A percentile compares a stretch with the other conserved stretches of the same genome.
Conservation (phyloP, 1,140 invertebrate genomes). For the Dendroctonus valens region DNA sequence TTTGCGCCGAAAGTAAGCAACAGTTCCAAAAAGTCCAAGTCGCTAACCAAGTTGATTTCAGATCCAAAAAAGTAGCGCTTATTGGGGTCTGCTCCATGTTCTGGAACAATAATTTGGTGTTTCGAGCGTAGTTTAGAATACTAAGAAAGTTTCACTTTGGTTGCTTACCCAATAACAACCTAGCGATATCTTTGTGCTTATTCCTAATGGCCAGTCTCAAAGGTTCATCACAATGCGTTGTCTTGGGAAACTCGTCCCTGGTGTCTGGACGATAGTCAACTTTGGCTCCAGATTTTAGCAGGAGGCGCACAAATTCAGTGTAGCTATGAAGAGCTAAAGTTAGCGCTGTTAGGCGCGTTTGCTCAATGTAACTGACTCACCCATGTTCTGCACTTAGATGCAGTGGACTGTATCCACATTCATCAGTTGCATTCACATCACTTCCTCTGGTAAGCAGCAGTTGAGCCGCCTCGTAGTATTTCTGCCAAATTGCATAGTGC, state of each 20-base stretch:
- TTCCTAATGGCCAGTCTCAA: slow-evolving; percentile 80
- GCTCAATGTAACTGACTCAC: slow-evolving; percentile 46
- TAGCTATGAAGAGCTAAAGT: slow-evolving; percentile 53
- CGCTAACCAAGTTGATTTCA: slow-evolving; percentile 84
- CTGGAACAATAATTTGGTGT: slow-evolving; percentile 38
- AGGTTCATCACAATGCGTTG: slow-evolving; percentile 77
- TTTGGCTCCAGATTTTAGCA: slow-evolving; percentile 76
- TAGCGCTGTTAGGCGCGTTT: background rate
- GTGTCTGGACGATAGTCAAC: slow-evolving; percentile 74
- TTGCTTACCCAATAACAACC: slow-evolving; percentile 54
- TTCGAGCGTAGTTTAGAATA: background rate
- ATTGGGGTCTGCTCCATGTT: slow-evolving; percentile 73
- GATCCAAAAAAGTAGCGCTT: slow-evolving; percentile 86
- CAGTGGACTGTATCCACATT: slow-evolving; percentile 86
- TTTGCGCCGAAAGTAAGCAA: slow-evolving; percentile 81
- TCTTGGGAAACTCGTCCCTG: slow-evolving; percentile 66
- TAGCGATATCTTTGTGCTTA: slow-evolving; percentile 76
- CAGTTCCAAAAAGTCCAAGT: slow-evolving; percentile 78
- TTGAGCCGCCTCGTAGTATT: slow-evolving; percentile 76
- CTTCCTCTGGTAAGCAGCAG: slow-evolving; percentile 74
- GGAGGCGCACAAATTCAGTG: slow-evolving; percentile 67
- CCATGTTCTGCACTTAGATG: slow-evolving; percentile 86
- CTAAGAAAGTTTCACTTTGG: background rate
- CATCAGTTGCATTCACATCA: slow-evolving; percentile 82
- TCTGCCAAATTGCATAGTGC: slow-evolving; percentile 90